Percentiles rank a stretch among this genome's conserved stretches.
phyloP scores from a whole-genome alignment of 2,888 invertebrate genomes.

The Temnothorax ravouxi region DNA sequence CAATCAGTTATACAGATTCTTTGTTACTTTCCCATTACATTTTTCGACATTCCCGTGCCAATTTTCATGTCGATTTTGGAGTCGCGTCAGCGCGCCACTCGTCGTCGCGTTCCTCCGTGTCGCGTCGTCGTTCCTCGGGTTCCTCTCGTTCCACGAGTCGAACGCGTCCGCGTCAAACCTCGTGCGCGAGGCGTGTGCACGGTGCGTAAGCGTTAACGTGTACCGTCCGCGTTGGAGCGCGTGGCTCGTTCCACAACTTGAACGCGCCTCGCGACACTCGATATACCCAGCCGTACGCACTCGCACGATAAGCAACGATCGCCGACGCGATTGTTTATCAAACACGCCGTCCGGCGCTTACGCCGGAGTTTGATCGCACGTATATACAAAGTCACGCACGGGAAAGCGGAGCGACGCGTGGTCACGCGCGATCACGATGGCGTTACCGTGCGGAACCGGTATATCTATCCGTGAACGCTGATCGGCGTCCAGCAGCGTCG shows the following conservation, averaged over 20 bases:
- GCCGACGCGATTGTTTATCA: neutral
- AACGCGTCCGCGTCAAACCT: neutral
- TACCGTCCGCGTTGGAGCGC: neutral
- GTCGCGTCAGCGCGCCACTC: neutral
- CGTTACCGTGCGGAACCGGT: neutral
- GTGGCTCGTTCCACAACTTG: neutral
- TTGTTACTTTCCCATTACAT: neutral
- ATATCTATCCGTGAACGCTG: neutral
- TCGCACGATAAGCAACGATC: neutral
- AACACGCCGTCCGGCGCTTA: neutral
- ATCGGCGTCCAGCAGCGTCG: neutral
- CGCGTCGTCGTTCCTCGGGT: too few species aligned
- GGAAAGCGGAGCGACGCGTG: neutral
- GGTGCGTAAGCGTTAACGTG: constrained; percentile 3
- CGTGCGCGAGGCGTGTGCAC: neutral
- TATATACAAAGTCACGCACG: neutral
- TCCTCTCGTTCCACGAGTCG: too few species aligned
- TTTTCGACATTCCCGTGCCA: neutral
- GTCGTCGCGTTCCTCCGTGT: neutral
- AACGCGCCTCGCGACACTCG: neutral
- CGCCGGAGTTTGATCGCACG: neutral
- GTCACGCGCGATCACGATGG: neutral
- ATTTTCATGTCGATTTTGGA: neutral
- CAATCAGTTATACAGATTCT: neutral
- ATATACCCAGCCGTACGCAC: neutral